These are phyloP conservation scores for Eucera pruinosa DNA, from an alignment of 2,888 invertebrate species.

Conservation along the genomic window DNA sequence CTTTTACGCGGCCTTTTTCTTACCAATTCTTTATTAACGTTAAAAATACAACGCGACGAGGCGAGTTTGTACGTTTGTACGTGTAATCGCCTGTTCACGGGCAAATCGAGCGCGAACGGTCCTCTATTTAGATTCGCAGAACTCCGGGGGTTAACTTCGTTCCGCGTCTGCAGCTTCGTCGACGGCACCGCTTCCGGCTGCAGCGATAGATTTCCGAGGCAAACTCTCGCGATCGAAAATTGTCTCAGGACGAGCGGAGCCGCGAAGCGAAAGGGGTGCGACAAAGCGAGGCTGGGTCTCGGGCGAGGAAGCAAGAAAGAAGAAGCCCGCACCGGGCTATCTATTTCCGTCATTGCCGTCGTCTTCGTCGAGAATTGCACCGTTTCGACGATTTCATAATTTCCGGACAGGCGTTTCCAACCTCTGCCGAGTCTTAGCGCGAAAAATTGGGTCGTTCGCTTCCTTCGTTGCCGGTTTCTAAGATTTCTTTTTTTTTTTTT, in stretches of 20 bases:
- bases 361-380: conserved; percentile 52
- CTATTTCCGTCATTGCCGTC: conserved; percentile 49
- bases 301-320: conserved; percentile 13
- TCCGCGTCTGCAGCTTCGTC: conserved; percentile 52
- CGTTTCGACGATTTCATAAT: conserved; percentile 59
- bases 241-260: conserved; percentile 20
- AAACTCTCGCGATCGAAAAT: conserved; percentile 61
- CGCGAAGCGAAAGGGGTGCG: not conserved
- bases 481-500: no score
- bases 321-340: conserved; percentile 21
- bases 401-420: conserved; percentile 45
- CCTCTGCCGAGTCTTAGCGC: not conserved
- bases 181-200: conserved; percentile 49
- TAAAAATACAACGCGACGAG: not conserved
- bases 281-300: conserved; percentile 9
- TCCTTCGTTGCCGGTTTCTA: no score
- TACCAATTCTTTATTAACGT: no score
- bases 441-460: conserved; percentile 45
- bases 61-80: not conserved
- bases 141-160: conserved; percentile 63
- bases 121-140: conserved; percentile 57
- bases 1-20: no score
- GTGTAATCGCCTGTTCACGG: conserved; percentile 38
- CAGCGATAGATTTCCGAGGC: conserved; percentile 62
- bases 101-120: conserved; percentile 64